Base-by-base conservation (phyloP, 1,140 invertebrate genomes). In the Nephotettix cincticeps region DNA sequence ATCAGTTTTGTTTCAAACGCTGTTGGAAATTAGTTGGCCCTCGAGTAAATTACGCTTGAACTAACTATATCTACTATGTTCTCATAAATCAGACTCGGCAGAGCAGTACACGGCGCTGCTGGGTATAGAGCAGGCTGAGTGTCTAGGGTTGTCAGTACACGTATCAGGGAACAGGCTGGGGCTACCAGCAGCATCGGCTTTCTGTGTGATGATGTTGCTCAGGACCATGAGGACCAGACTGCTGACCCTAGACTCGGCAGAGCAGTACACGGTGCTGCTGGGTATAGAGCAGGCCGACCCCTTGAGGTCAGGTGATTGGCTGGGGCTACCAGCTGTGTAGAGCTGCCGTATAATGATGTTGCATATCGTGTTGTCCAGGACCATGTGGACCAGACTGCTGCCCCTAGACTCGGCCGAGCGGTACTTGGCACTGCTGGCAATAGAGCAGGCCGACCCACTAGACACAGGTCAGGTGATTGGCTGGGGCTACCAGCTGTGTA, bases 91-190 rank as follows among this genome's bases (percentile, higher is more conserved):
- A 75, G 89, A 90, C 65, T 86, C 84, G 0, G 82, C 87, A 11
- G 89, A 91, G 72, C 81, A 88, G 68, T 88, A 89, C 54, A 90
- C 87, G 73, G 89, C 90, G 1, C 78, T 90, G 19, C 80, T 93
- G 67, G 88, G 87, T 0, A 85, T 93, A 51, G 86, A 87, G 19
- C 43, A 63, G 29, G 88, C 90, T 0, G 86, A 85, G 36, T 80
- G 84, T 25, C 80, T 89, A 9, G 92, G 93, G 76, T 84, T 86
- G 92, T 27, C 21, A 25, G 2, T 61, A 93, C 76, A 84, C 86
- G 13, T 91, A 91, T 28, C 83, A 87, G 75, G 86, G 90, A 14
- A 84, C 86, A 19, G 90, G 92, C 74, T 88, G 86, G 79, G 89
- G 86, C n/a, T 81, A 90, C 14, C 85, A 92, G 67, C 87, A 92